These are phyloP conservation scores for Zootoca vivipara DNA, from an alignment of 2,113 vertebrate genomes.

Conservation along the genomic window DNA sequence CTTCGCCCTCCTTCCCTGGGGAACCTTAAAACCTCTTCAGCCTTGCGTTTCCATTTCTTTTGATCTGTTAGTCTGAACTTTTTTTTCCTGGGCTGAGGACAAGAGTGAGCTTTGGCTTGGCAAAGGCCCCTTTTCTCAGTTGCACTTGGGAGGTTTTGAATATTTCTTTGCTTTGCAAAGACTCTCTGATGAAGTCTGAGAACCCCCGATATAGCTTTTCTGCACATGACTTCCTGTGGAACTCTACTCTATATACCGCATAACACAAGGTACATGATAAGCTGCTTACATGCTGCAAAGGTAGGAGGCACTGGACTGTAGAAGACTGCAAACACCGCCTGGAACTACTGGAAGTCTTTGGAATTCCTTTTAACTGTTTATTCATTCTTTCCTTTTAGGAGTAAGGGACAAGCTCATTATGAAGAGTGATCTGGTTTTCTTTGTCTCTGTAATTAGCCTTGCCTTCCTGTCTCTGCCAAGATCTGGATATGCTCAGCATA, in stretches of 20 bases:
- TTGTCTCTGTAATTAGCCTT: slow-evolving; percentile 77
- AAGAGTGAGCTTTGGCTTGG: background rate
- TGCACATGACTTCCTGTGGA: background rate
- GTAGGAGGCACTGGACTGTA: background rate
- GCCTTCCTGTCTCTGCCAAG: slow-evolving; percentile 79
- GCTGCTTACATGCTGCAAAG: background rate
- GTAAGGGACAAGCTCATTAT: slow-evolving; percentile 78
- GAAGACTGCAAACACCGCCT: slow-evolving; percentile 31
- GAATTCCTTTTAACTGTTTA: slow-evolving; percentile 69
- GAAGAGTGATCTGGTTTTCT: slow-evolving; percentile 78
- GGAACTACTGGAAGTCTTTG: slow-evolving; percentile 36
- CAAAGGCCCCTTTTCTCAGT: background rate
- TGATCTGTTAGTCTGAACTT: background rate
- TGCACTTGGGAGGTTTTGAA: background rate
- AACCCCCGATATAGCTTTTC: background rate
- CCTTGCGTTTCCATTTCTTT: background rate
- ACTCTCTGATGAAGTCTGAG: background rate
- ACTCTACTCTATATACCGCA: background rate
- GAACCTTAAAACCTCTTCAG: background rate
- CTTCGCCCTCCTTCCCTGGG: background rate
- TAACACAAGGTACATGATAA: slow-evolving; percentile 4
- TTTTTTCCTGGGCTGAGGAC: background rate
- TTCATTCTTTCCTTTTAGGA: slow-evolving; percentile 72
- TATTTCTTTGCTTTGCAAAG: background rate
- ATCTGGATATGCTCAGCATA: slow-evolving; percentile 81